Evolutionary conservation across 2,888 invertebrate genomes (phyloP).

Genomic region (Polymixis lichenea): DNA sequence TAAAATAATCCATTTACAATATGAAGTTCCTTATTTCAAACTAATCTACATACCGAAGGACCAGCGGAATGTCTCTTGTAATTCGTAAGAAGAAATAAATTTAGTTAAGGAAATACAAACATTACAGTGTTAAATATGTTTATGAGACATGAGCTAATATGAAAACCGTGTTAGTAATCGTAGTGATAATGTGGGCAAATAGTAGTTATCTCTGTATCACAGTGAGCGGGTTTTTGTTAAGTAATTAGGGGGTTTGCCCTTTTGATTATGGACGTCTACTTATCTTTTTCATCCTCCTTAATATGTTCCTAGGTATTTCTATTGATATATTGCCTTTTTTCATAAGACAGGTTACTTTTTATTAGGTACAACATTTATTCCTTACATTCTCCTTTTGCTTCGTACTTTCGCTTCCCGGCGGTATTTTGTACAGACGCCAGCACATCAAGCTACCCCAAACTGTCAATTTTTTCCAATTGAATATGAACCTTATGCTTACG

Average conservation of each 20-base stretch:
- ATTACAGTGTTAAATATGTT: constrained; percentile 15
- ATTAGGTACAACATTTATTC: too few species aligned
- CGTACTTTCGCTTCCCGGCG: too few species aligned
- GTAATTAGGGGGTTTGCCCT: constrained; percentile 40
- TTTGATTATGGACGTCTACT: constrained; percentile 25
- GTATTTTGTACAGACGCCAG: too few species aligned
- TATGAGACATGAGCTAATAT: constrained; percentile 45
- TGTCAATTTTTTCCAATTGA: too few species aligned
- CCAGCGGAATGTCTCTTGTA: neutral
- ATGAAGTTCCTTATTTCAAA: constrained; percentile 7
- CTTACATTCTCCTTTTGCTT: too few species aligned
- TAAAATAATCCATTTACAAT: neutral
- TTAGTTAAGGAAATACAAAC: constrained; percentile 44
- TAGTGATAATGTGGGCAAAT: constrained; percentile 51
- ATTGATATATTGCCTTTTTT: neutral
- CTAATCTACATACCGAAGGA: neutral
- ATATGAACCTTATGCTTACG: too few species aligned
- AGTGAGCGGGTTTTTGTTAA: constrained; percentile 11
- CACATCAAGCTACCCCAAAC: too few species aligned
- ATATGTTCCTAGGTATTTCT: neutral
- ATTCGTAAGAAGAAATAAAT: neutral
- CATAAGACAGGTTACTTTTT: neutral
- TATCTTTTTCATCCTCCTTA: neutral
- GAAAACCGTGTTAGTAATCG: constrained; percentile 63
- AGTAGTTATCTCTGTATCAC: constrained; percentile 47